Percentiles rank a stretch among this genome's conserved stretches.
Evolutionary conservation across 2,888 invertebrate species (phyloP).

Genomic region (Spialia ferax): DNA sequence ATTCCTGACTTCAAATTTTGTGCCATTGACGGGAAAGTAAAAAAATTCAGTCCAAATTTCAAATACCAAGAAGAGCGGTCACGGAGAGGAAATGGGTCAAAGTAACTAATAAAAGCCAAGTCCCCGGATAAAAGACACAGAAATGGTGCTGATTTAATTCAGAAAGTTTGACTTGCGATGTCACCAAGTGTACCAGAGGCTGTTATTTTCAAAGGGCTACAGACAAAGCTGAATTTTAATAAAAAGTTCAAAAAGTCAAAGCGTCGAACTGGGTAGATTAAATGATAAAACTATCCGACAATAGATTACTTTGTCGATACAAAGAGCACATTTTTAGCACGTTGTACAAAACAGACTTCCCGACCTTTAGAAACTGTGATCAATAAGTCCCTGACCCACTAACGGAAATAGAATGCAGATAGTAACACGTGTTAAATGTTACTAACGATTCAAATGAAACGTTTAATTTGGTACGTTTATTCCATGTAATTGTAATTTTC

Average conservation of each 20-base stretch:
- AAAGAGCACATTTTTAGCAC: conserved; percentile 1
- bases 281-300: neutral
- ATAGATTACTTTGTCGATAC: neutral
- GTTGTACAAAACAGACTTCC: conserved; percentile 11
- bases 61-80: neutral
- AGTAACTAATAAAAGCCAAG: conserved; percentile 25
- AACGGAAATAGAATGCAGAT: conserved; percentile 24
- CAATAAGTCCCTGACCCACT: conserved; percentile 34
- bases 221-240: no score
- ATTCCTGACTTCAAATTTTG: no score
- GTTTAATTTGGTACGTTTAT: neutral
- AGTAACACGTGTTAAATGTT: conserved; percentile 16
- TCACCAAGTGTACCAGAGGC: conserved; percentile 7
- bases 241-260: neutral
- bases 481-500: no score
- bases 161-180: conserved; percentile 16
- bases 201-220: no score
- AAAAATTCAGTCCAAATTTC: neutral
- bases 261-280: neutral
- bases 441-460: conserved; percentile 16
- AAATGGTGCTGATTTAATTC: conserved; percentile 30
- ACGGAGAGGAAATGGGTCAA: conserved; percentile 25
- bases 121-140: conserved; percentile 20
- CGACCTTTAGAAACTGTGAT: conserved; percentile 28
- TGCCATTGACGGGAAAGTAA: neutral